Evolutionary conservation across 2,888 invertebrate species (phyloP).

Genomic region (Lepidonotus clava): DNA sequence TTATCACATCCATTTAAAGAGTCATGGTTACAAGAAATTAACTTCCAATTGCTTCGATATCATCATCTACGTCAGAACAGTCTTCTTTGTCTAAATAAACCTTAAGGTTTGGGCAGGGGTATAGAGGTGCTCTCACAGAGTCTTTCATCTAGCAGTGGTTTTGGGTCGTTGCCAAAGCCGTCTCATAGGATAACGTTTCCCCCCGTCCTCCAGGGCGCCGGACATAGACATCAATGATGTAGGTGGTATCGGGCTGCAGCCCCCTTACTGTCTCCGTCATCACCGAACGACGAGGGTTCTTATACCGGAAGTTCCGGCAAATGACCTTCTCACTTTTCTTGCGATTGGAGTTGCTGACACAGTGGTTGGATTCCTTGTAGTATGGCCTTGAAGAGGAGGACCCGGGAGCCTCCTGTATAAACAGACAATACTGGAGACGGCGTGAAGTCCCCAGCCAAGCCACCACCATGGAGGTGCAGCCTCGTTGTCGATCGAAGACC

Average conservation of each 20-base stretch:
- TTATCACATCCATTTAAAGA: no score
- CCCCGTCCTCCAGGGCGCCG: constrained; percentile 7
- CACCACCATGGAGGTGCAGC: constrained; percentile 76
- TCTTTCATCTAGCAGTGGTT: constrained; percentile 8
- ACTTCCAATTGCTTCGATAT: no score
- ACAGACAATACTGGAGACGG: constrained; percentile 78
- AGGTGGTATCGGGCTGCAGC: constrained; percentile 71
- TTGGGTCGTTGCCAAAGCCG: not conserved
- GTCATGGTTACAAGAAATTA: no score
- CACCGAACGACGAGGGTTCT: constrained; percentile 64
- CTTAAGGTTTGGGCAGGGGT: no score
- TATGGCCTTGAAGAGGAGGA: not conserved
- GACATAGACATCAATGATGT: constrained; percentile 63
- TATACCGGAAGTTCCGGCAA: constrained; percentile 64
- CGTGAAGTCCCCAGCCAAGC: constrained; percentile 77
- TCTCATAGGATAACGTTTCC: constrained; percentile 31
- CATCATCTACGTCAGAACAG: no score
- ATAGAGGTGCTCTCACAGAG: no score
- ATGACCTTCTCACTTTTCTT: constrained; percentile 63
- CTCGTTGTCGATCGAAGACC: constrained; percentile 72
- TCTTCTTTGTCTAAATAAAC: no score
- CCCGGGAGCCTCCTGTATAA: constrained; percentile 56
- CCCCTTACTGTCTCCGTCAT: constrained; percentile 74
- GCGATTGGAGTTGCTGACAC: constrained; percentile 49
- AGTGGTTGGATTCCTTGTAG: constrained; percentile 31